Evolutionary conservation across 2,888 invertebrate genomes (phyloP).

Genomic region (Hydropsyche betteni): DNA sequence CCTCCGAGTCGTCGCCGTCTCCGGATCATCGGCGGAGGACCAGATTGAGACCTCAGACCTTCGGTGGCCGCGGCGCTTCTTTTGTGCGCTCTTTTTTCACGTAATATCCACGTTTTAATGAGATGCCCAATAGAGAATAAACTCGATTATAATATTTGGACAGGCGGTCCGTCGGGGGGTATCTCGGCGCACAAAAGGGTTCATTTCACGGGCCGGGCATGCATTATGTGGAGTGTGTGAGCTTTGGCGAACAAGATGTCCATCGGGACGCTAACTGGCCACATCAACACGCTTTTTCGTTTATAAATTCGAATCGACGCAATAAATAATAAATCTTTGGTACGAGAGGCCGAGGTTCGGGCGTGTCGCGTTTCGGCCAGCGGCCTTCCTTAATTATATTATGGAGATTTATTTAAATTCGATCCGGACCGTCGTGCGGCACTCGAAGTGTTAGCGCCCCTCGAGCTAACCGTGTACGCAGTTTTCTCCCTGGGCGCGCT

Average conservation of each 20-base stretch:
- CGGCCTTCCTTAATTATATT: constrained; percentile 42
- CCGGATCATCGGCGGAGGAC: constrained; percentile 51
- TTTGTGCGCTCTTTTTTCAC: background rate
- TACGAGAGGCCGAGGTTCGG: constrained; percentile 2
- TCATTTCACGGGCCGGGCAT: constrained; percentile 11
- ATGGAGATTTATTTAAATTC: constrained; percentile 47
- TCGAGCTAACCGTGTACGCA: background rate
- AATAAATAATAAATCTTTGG: constrained; percentile 19
- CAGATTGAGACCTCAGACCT: constrained; percentile 51
- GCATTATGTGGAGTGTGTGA: background rate
- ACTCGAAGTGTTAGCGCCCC: constrained; percentile 32
- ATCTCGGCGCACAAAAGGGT: constrained; percentile 3
- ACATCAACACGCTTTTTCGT: background rate
- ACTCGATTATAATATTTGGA: constrained; percentile 32
- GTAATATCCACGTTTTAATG: constrained; percentile 28
- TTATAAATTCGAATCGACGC: constrained; percentile 4
- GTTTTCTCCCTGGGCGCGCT: background rate
- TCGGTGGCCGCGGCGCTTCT: constrained; percentile 53
- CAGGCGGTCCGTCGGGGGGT: background rate
- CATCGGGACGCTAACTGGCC: too few relatives aligned
- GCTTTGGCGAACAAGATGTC: too few relatives aligned
- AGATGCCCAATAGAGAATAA: constrained; percentile 30
- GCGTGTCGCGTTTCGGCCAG: constrained; percentile 30
- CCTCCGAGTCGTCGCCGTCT: background rate
- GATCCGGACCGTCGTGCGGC: constrained; percentile 30